phyloP scores from a whole-genome alignment of 2,888 invertebrate species.

The Bursaphelenchus okinawaensis region DNA sequence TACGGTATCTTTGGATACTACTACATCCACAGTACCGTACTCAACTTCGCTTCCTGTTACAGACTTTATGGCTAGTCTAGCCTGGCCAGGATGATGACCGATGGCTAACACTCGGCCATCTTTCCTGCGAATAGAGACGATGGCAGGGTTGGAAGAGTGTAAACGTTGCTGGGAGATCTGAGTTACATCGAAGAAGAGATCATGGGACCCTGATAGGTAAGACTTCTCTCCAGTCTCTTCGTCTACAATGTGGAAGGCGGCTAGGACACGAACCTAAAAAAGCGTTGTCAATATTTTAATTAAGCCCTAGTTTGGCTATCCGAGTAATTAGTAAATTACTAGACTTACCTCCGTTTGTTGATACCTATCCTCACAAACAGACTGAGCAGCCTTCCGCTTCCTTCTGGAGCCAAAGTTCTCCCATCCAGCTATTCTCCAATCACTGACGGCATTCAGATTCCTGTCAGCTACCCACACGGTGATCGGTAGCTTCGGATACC shows the following conservation, averaged over 20 bases:
- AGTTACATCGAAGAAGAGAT: slow-evolving; percentile 49
- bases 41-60: slow-evolving; percentile 24
- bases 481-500: slow-evolving; percentile 51
- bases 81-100: slow-evolving; percentile 31
- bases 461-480: slow-evolving; percentile 33
- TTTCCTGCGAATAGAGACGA: slow-evolving; percentile 22
- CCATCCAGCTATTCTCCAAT: slow-evolving; percentile 47
- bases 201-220: slow-evolving; percentile 39
- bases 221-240: slow-evolving; percentile 41
- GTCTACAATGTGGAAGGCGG: slow-evolving; percentile 47
- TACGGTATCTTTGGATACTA: slow-evolving; percentile 28
- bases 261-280: slow-evolving; percentile 38
- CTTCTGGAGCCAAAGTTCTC: slow-evolving; percentile 30
- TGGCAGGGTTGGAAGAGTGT: slow-evolving; percentile 24
- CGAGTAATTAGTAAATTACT: background rate
- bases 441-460: slow-evolving; percentile 27
- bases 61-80: slow-evolving; percentile 33
- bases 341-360: slow-evolving; percentile 45
- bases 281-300: slow-evolving; percentile 2
- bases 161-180: slow-evolving; percentile 24
- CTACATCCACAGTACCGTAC: slow-evolving; percentile 27
- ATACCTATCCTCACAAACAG: slow-evolving; percentile 40
- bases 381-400: slow-evolving; percentile 40
- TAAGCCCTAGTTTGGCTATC: background rate
- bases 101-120: slow-evolving; percentile 33